phyloP scores from a whole-genome alignment of 2,797 vertebrate species.

The Netta rufina region DNA sequence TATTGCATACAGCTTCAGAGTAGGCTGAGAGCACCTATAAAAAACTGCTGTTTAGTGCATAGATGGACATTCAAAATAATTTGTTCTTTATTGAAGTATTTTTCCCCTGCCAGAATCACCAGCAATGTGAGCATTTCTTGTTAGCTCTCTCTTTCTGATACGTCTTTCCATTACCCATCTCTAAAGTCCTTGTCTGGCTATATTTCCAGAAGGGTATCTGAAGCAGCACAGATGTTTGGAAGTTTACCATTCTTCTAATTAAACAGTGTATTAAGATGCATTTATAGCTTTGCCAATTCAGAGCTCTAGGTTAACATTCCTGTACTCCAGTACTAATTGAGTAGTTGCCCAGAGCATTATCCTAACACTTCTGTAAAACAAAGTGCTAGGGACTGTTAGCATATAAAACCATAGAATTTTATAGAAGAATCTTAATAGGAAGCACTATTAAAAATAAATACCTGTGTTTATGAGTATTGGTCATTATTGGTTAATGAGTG shows the following conservation, averaged over 20 bases:
- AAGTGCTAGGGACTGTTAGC: background rate
- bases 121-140: background rate
- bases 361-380: constrained; percentile 54
- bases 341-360: constrained; percentile 42
- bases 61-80: background rate
- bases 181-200: background rate
- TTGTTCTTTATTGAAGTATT: background rate
- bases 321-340: constrained; percentile 1
- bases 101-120: background rate
- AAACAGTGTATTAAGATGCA: background rate
- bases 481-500: constrained; percentile 18
- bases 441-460: constrained; percentile 46
- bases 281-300: constrained; percentile 38
- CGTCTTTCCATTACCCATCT: background rate
- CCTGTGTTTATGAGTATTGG: constrained; percentile 28
- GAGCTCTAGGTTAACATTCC: constrained; percentile 40
- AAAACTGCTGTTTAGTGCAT: background rate
- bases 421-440: constrained; percentile 41
- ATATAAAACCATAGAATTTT: constrained; percentile 32
- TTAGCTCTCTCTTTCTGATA: background rate
- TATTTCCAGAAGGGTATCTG: constrained; percentile 13
- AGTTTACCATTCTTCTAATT: constrained; percentile 41
- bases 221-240: constrained; percentile 38
- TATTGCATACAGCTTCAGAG: constrained; percentile 21
- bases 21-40: background rate